phyloP scores from a whole-genome alignment of 2,113 vertebrate species.

The Urocitellus parryii region DNA sequence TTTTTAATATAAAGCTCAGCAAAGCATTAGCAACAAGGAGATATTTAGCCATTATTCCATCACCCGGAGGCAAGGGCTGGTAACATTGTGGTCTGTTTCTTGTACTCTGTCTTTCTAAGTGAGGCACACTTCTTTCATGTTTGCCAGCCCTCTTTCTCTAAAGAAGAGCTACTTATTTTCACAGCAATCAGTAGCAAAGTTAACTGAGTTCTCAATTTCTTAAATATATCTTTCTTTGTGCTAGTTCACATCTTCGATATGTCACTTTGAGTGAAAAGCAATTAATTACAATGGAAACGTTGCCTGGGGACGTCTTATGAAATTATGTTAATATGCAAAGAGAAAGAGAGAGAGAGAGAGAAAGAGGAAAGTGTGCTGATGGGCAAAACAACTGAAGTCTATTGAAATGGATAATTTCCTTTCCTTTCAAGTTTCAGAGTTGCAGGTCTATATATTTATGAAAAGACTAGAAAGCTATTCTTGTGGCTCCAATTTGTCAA shows the following conservation, averaged over 20 bases:
- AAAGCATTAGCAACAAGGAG: slow-evolving; percentile 25
- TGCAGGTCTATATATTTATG: slow-evolving; percentile 36
- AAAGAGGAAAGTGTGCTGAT: slow-evolving; percentile 18
- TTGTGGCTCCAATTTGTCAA: slow-evolving; percentile 46
- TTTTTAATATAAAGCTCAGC: slow-evolving; percentile 13
- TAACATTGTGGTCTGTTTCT: slow-evolving; percentile 10
- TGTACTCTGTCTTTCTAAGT: background rate
- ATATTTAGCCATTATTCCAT: slow-evolving; percentile 2
- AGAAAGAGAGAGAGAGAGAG: slow-evolving; percentile 1
- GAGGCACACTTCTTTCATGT: slow-evolving; percentile 24
- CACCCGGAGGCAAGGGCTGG: background rate
- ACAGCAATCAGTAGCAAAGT: slow-evolving; percentile 35
- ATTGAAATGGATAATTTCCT: slow-evolving; percentile 51
- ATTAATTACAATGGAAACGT: slow-evolving; percentile 68
- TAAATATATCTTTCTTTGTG: slow-evolving; percentile 72
- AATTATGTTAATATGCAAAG: slow-evolving; percentile 63
- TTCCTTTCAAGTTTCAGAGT: slow-evolving; percentile 54
- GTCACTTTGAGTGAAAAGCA: slow-evolving; percentile 73
- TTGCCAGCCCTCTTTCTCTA: background rate
- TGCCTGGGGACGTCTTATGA: slow-evolving; percentile 57
- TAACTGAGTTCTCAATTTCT: slow-evolving; percentile 66
- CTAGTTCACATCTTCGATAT: slow-evolving; percentile 36
- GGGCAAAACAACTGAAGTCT: slow-evolving; percentile 53
- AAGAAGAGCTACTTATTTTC: slow-evolving; percentile 55
- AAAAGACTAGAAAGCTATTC: slow-evolving; percentile 39